These are phyloP conservation scores for Thamnaconus septentrionalis DNA, from an alignment of 2,113 vertebrate species.

Conservation along the genomic window DNA sequence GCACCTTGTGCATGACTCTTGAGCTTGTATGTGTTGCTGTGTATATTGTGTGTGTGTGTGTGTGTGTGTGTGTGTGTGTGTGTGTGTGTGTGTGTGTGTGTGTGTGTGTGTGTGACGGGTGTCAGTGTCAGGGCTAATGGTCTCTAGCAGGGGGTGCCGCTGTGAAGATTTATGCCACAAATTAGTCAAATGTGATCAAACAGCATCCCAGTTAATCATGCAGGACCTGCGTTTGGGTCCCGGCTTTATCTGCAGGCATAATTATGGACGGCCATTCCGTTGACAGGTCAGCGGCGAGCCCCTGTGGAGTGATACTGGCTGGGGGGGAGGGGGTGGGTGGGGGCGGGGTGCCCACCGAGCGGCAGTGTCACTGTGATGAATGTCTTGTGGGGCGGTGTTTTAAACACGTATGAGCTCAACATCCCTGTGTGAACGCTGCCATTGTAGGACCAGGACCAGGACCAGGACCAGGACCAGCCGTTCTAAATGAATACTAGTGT, in stretches of 20 bases:
- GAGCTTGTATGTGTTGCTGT: not conserved
- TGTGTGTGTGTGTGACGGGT: constrained; percentile 52
- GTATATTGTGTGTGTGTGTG: constrained; percentile 12
- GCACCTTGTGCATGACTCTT: constrained; percentile 39
- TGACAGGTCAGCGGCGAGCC: constrained; percentile 76
- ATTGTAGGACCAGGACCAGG: constrained; percentile 52
- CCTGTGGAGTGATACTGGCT: constrained; percentile 75
- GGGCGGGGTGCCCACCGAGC: constrained; percentile 61
- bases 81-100: constrained; percentile 33
- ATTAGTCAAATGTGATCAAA: constrained; percentile 87
- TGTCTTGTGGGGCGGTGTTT: constrained; percentile 78
- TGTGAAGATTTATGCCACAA: constrained; percentile 84
- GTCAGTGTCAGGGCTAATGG: constrained; percentile 75
- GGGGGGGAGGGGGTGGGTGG: constrained; percentile 12
- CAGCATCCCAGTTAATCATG: constrained; percentile 83
- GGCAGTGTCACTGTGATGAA: constrained; percentile 79
- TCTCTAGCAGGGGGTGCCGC: constrained; percentile 65
- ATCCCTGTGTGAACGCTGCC: constrained; percentile 65
- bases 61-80: constrained; percentile 54
- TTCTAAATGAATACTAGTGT: constrained; percentile 70
- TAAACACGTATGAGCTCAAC: constrained; percentile 81
- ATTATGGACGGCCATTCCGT: constrained; percentile 82
- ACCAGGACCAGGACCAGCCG: constrained; percentile 60
- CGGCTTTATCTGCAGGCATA: constrained; percentile 80
- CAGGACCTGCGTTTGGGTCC: constrained; percentile 77